phyloP scores from a whole-genome alignment of 2,888 invertebrate genomes.

The Saturnia pavonia region DNA sequence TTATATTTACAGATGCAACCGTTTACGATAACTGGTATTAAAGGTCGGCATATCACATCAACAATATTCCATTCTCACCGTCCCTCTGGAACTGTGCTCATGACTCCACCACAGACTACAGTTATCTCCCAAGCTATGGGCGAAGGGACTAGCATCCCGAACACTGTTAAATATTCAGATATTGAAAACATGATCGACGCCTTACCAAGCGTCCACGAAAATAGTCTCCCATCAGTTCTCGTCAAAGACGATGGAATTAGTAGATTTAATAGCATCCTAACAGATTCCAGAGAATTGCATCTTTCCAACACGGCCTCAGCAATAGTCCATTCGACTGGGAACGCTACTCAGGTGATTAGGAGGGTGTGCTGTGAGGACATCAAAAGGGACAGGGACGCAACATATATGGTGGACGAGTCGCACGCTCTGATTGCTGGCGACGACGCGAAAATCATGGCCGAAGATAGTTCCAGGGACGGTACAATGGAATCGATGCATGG shows the following conservation, averaged over 20 bases:
- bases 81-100: slow-evolving; percentile 68
- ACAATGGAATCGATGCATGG: slow-evolving; percentile 54
- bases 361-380: slow-evolving; percentile 65
- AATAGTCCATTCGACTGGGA: slow-evolving; percentile 64
- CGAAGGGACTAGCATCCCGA: slow-evolving; percentile 44
- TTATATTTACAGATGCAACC: slow-evolving; percentile 59
- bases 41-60: slow-evolving; percentile 67
- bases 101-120: slow-evolving; percentile 67
- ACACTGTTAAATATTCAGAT: slow-evolving; percentile 60
- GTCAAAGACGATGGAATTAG: slow-evolving; percentile 65
- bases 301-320: slow-evolving; percentile 63
- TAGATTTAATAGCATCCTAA: slow-evolving; percentile 62
- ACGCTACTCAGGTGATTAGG: slow-evolving; percentile 73
- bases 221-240: slow-evolving; percentile 56
- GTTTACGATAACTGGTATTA: slow-evolving; percentile 63
- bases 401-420: slow-evolving; percentile 60
- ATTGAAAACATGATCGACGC: slow-evolving; percentile 67
- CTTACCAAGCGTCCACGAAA: slow-evolving; percentile 48
- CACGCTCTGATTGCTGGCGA: slow-evolving; percentile 57
- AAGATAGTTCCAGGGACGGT: slow-evolving; percentile 60
- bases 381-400: slow-evolving; percentile 46
- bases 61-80: slow-evolving; percentile 69
- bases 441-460: slow-evolving; percentile 61
- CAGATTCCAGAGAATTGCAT: slow-evolving; percentile 62
- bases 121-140: slow-evolving; percentile 69